phyloP scores from a whole-genome alignment of 2,888 invertebrate genomes.

The Apoda limacodes region DNA sequence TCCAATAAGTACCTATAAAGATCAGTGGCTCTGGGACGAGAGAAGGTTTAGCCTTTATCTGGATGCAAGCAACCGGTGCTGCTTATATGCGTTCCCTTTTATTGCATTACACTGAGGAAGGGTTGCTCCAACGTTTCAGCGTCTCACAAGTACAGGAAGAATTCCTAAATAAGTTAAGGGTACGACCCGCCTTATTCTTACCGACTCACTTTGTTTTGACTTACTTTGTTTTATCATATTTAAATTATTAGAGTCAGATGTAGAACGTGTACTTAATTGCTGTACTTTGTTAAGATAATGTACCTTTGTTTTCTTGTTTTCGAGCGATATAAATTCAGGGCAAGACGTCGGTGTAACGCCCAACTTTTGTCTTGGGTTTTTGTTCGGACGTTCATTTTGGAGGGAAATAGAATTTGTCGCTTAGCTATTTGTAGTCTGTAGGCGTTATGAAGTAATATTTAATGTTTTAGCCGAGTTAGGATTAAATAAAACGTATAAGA shows the following conservation, averaged over 20 bases:
- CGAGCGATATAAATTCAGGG: conserved; percentile 60
- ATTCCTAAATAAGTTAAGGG: conserved; percentile 68
- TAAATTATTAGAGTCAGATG: conserved; percentile 70
- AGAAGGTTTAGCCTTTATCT: conserved; percentile 63
- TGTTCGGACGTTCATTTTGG: conserved; percentile 51
- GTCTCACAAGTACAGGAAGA: conserved; percentile 48
- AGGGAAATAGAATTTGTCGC: conserved; percentile 55
- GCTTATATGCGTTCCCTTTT: conserved; percentile 68
- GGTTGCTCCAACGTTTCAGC: conserved; percentile 42
- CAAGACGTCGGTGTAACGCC: conserved; percentile 50
- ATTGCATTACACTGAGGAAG: conserved; percentile 64
- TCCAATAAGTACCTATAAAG: conserved; percentile 34
- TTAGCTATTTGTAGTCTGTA: conserved; percentile 36
- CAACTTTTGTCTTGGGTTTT: conserved; percentile 61
- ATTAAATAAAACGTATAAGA: no score
- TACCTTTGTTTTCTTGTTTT: conserved; percentile 69
- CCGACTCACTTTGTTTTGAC: conserved; percentile 49
- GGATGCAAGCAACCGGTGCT: conserved; percentile 55
- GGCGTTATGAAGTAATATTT: no score
- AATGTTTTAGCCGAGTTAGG: no score
- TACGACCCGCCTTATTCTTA: conserved; percentile 56
- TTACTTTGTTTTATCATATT: conserved; percentile 70
- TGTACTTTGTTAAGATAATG: conserved; percentile 70
- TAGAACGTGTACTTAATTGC: conserved; percentile 71
- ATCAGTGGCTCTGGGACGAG: conserved; percentile 39